phyloP scores from a whole-genome alignment of 2,888 invertebrate genomes.

The Philhelius pedissequus region DNA sequence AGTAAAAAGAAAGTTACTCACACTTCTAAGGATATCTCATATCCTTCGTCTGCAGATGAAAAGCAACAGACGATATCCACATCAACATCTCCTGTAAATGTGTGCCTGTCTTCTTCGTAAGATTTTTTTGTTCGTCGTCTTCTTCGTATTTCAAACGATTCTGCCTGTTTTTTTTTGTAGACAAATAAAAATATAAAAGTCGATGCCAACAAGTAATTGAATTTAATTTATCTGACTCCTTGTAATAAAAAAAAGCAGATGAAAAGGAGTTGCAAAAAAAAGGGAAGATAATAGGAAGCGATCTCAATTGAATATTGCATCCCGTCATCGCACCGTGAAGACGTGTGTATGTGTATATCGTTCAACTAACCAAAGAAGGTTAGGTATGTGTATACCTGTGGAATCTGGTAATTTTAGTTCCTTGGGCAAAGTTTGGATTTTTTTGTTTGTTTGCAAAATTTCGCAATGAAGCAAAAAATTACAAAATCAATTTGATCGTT shows the following conservation, averaged over 20 bases:
- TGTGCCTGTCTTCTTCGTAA: not conserved
- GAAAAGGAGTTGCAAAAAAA: slow-evolving; percentile 31
- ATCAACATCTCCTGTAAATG: slow-evolving; percentile 35
- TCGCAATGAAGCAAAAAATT: slow-evolving; percentile 55
- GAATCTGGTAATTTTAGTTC: not conserved
- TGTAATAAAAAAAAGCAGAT: not conserved
- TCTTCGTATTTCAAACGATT: slow-evolving; percentile 19
- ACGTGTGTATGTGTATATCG: too few relatives aligned
- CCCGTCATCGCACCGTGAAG: not conserved
- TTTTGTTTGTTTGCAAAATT: not conserved
- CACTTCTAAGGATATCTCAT: slow-evolving; percentile 33
- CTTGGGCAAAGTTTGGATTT: slow-evolving; percentile 10
- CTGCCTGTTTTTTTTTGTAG: not conserved
- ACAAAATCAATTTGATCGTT: slow-evolving; percentile 59
- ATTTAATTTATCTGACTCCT: slow-evolving; percentile 66
- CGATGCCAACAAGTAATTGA: slow-evolving; percentile 65
- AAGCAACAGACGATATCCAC: slow-evolving; percentile 54
- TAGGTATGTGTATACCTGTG: slow-evolving; percentile 29
- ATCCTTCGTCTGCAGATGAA: slow-evolving; percentile 49
- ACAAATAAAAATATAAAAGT: slow-evolving; percentile 22
- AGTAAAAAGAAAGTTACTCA: slow-evolving; percentile 59
- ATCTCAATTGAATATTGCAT: slow-evolving; percentile 66
- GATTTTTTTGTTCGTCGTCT: slow-evolving; percentile 15
- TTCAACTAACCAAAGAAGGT: not conserved
- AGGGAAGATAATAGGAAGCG: slow-evolving; percentile 56